phyloP scores from a whole-genome alignment of 2,888 invertebrate species.

The Thumatha senex region DNA sequence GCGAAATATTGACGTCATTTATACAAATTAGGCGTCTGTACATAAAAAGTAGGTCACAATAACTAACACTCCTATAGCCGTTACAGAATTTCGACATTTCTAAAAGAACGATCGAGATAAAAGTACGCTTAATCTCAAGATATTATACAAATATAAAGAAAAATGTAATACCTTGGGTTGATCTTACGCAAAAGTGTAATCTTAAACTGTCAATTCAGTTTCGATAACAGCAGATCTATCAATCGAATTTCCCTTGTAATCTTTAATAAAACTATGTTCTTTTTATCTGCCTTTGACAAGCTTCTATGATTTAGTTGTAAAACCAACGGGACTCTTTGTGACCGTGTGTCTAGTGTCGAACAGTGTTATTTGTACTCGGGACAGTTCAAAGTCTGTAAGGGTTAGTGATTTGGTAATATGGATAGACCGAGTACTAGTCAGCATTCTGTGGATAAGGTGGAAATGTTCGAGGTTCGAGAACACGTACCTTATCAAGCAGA shows the following conservation, averaged over 20 bases:
- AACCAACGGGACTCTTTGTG: conserved; percentile 45
- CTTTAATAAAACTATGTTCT: conserved; percentile 47
- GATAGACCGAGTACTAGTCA: conserved; percentile 73
- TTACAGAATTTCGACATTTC: conserved; percentile 58
- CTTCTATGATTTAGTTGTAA: conserved; percentile 47
- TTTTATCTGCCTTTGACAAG: conserved; percentile 32
- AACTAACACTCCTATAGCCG: conserved; percentile 43
- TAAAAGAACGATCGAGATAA: conserved; percentile 50
- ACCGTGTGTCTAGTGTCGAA: conserved; percentile 36
- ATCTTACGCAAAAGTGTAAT: conserved; percentile 72
- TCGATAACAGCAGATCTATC: conserved; percentile 49
- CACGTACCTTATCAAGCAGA: conserved; percentile 77
- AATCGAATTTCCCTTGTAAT: conserved; percentile 62
- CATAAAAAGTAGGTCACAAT: conserved; percentile 27
- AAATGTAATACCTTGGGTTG: conserved; percentile 40
- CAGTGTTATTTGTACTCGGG: conserved; percentile 13
- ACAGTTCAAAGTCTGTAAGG: conserved; percentile 9
- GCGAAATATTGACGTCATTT: not conserved
- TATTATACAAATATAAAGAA: conserved; percentile 10
- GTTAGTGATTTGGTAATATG: conserved; percentile 58
- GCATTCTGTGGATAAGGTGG: conserved; percentile 70
- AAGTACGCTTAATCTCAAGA: conserved; percentile 47
- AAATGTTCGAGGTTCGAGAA: conserved; percentile 74
- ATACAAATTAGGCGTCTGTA: not conserved
- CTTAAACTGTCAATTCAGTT: conserved; percentile 65